phyloP scores from a whole-genome alignment of 2,888 invertebrate genomes.

The Conomelus anceps region DNA sequence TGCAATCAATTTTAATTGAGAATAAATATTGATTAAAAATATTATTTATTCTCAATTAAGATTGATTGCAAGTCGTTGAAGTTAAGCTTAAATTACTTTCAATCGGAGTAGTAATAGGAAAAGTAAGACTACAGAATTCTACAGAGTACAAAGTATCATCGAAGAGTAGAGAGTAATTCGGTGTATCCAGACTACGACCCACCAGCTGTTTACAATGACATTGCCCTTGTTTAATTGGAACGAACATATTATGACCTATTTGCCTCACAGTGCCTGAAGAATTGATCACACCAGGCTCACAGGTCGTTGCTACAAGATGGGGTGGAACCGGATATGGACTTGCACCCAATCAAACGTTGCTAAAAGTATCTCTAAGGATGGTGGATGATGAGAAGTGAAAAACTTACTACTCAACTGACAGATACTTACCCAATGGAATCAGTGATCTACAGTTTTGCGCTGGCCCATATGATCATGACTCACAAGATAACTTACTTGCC shows the following conservation, averaged over 20 bases:
- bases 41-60: no score
- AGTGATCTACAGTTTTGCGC: neutral
- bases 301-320: slow-evolving; percentile 45
- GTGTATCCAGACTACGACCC: slow-evolving; percentile 52
- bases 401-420: neutral
- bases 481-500: slow-evolving; percentile 3
- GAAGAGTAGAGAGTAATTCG: slow-evolving; percentile 41
- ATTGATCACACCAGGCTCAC: slow-evolving; percentile 30
- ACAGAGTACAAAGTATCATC: neutral
- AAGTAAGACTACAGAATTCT: neutral
- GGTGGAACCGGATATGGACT: slow-evolving; percentile 39
- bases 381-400: neutral
- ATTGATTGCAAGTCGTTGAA: no score
- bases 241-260: slow-evolving; percentile 43
- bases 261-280: slow-evolving; percentile 43
- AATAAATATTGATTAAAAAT: no score
- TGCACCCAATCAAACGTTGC: neutral
- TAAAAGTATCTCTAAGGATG: slow-evolving; percentile 4
- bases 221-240: slow-evolving; percentile 54
- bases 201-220: slow-evolving; percentile 55
- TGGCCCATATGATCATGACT: neutral
- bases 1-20: no score
- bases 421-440: neutral
- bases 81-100: no score
- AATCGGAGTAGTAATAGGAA: no score